These are phyloP conservation scores for Acyrthosiphon pisum DNA, from an alignment of 1,140 invertebrate species.

Conservation along the genomic window DNA sequence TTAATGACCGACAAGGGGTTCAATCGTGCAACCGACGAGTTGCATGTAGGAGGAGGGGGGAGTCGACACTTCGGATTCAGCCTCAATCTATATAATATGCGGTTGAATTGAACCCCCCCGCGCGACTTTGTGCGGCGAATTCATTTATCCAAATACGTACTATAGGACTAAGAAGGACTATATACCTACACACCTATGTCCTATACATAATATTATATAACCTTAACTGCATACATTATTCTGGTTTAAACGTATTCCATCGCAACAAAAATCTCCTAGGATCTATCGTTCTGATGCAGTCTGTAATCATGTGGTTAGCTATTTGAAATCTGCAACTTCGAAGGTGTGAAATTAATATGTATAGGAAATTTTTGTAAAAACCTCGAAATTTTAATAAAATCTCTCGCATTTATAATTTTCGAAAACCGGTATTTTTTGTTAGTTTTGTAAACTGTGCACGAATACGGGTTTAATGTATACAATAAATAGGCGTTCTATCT, in stretches of 20 bases:
- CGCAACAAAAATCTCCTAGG: no score
- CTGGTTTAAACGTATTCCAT: background rate
- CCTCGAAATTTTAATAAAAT: background rate
- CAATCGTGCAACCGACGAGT: background rate
- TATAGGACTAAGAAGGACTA: no score
- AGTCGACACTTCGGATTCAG: background rate
- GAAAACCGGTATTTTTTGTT: constrained; percentile 8
- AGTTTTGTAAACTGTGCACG: background rate
- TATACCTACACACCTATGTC: no score
- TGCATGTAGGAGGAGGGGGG: background rate
- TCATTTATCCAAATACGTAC: background rate
- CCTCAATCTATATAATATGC: background rate
- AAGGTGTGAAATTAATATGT: background rate
- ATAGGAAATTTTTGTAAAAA: background rate
- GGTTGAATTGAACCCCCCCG: background rate
- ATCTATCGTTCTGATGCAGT: no score
- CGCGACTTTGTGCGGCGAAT: background rate
- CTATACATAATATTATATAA: no score
- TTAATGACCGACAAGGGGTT: background rate
- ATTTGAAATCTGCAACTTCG: background rate
- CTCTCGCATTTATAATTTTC: background rate
- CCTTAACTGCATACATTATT: background rate
- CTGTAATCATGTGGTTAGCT: background rate
- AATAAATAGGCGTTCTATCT: background rate
- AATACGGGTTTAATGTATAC: background rate